Base-by-base conservation (phyloP, 2,113 vertebrate species). In the Corythornis vintsioides region DNA sequence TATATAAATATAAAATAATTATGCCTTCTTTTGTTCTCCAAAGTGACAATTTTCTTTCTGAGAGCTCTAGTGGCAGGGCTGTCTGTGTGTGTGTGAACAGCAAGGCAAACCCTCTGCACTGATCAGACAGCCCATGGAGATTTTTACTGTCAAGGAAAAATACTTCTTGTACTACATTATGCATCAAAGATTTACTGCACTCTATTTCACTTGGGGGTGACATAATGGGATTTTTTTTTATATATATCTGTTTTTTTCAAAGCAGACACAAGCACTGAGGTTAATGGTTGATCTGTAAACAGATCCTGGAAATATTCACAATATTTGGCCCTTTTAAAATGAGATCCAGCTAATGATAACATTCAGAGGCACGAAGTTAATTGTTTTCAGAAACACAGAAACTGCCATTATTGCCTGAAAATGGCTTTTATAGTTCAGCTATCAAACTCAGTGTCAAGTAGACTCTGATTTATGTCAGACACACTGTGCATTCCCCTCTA, bases 111-210 rank as follows among this genome's bases (percentile, higher is more conserved):
- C 26, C 56, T 93, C 88, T 69, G 70, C 40, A 59, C 66, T 59
- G 81, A 71, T 90, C 83, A 89, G 40, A 18, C 24, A 78, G 40
- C 0, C 0, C n/a, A 26, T 14, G 8, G 60, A 45, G 86, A 73
- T 74, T 92, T 92, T 77, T 72, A 47, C 72, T 85, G 65, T 65
- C 78, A 92, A 81, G 53, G 25, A 70, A 94, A 83, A 95, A 13
- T 65, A 63, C 45, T 59, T 83, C 20, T 42, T 24, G 45, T 57
- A 20, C 25, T 61, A 57, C 43, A 75, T 35, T 81, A 83, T n/a
- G 19, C 78, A 80, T 61, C 61, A 88, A 64, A 78, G 52, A 71
- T 71, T 47, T 59, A 8, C 19, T 65, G 31, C 28, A 26, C 17
- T 79, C 29, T 85, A 33, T 86, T 86, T 93, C 42, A 48, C 31